phyloP scores from a whole-genome alignment of 2,888 invertebrate species.

The Pseudococcus jackbeardsleyi region DNA sequence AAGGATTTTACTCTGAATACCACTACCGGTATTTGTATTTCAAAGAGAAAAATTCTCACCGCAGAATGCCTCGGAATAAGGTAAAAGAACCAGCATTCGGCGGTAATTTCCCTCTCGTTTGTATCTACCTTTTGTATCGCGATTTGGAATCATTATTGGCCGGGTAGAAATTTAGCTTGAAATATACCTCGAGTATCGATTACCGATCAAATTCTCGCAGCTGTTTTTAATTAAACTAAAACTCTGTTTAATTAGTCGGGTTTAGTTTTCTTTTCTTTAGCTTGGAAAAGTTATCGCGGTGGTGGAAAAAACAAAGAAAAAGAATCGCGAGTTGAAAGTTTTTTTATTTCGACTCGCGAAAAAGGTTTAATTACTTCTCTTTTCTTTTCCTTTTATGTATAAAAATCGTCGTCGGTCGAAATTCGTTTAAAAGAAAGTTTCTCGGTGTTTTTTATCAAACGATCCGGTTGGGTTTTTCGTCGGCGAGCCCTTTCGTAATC shows the following conservation, averaged over 20 bases:
- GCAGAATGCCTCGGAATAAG: not conserved
- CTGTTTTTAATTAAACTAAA: conserved; percentile 50
- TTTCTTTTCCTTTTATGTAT: not conserved
- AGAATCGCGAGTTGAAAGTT: conserved; percentile 22
- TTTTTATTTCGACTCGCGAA: conserved; percentile 41
- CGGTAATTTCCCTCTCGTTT: too few species aligned
- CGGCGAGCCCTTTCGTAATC: not conserved
- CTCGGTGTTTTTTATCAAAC: conserved; percentile 28
- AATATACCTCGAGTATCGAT: conserved; percentile 1
- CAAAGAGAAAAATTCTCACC: not conserved
- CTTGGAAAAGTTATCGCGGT: not conserved
- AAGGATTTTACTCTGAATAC: not conserved
- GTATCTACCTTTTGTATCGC: too few species aligned
- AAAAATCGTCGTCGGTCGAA: conserved; percentile 24
- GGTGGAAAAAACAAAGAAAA: not conserved
- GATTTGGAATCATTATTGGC: too few species aligned
- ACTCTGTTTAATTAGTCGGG: conserved; percentile 44
- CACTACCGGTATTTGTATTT: too few species aligned
- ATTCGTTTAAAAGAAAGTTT: conserved; percentile 40
- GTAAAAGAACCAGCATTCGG: not conserved
- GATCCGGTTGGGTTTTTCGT: conserved; percentile 20
- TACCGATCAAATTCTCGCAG: conserved; percentile 30
- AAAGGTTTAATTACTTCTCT: conserved; percentile 44
- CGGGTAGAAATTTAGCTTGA: not conserved
- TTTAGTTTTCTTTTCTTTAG: not conserved